These are phyloP conservation scores for Acronicta leporina DNA, from an alignment of 2,888 invertebrate genomes.

Conservation along the genomic window DNA sequence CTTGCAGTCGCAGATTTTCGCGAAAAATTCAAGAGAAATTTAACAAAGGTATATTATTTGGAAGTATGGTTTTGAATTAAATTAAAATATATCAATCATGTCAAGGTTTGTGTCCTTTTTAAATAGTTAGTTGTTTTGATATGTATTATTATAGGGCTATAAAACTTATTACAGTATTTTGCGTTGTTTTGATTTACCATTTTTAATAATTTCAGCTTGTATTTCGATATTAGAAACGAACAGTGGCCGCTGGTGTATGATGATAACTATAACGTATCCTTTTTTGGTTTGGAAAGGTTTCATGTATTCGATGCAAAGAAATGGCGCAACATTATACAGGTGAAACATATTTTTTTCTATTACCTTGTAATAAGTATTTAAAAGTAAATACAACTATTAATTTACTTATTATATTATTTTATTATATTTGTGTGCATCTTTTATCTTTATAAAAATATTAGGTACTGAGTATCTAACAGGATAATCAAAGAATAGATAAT, in stretches of 20 bases:
- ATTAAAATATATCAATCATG: conserved; percentile 48
- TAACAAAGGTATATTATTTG: conserved; percentile 9
- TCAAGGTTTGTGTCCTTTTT: conserved; percentile 55
- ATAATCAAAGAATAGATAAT: too few relatives aligned
- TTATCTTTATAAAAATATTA: too few relatives aligned
- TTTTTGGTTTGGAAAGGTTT: conserved; percentile 94
- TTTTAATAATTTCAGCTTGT: conserved; percentile 73
- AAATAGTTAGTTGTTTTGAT: background rate
- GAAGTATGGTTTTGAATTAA: conserved; percentile 13
- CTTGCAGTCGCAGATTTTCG: conserved; percentile 30
- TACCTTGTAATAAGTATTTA: too few relatives aligned
- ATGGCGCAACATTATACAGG: conserved; percentile 94
- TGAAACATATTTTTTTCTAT: conserved; percentile 56
- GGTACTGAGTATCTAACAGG: too few relatives aligned
- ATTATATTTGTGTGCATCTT: too few relatives aligned
- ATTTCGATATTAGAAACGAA: conserved; percentile 86
- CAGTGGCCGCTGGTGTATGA: conserved; percentile 95
- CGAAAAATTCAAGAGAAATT: conserved; percentile 22
- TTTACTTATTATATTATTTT: too few relatives aligned
- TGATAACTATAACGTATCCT: conserved; percentile 93
- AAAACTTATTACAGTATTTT: background rate
- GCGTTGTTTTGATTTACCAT: conserved; percentile 10
- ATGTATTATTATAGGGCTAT: background rate
- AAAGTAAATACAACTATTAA: too few relatives aligned
- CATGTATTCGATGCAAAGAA: conserved; percentile 97